These are phyloP conservation scores for Brachyopa scutellaris DNA, from an alignment of 2,888 invertebrate species.

Conservation along the genomic window DNA sequence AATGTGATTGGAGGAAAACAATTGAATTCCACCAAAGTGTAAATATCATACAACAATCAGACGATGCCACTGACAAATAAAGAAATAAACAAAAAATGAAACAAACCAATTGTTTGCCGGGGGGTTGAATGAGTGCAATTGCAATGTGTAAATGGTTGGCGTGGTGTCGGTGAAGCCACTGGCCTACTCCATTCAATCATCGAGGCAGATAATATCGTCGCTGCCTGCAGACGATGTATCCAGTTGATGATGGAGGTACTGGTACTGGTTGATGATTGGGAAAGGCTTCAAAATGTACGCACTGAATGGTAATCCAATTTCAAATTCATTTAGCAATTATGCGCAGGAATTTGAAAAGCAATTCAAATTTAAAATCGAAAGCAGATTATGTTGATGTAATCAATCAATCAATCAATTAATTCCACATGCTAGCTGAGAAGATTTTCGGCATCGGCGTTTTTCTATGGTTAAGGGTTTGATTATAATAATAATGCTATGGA, in stretches of 20 bases:
- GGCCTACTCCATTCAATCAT: slow-evolving; percentile 62
- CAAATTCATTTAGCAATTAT: slow-evolving; percentile 66
- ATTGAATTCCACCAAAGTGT: slow-evolving; percentile 61
- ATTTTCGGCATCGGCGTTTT: too few relatives aligned
- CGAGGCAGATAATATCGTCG: slow-evolving; percentile 60
- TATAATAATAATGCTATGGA: too few relatives aligned
- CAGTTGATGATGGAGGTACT: too few relatives aligned
- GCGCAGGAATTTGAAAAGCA: slow-evolving; percentile 57
- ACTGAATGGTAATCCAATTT: slow-evolving; percentile 67
- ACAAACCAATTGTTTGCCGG: background rate
- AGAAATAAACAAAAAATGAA: slow-evolving; percentile 11
- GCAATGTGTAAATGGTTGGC: slow-evolving; percentile 11
- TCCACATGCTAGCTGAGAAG: slow-evolving; percentile 1
- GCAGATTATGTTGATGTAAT: slow-evolving; percentile 56
- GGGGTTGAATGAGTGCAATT: background rate
- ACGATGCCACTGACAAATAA: slow-evolving; percentile 46
- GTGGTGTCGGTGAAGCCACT: slow-evolving; percentile 39
- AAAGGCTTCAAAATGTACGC: slow-evolving; percentile 44
- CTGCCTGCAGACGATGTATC: slow-evolving; percentile 7
- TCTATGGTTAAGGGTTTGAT: too few relatives aligned
- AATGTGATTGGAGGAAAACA: slow-evolving; percentile 67
- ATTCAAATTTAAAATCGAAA: slow-evolving; percentile 61
- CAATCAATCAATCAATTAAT: slow-evolving; percentile 59
- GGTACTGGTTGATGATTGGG: slow-evolving; percentile 20
- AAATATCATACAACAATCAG: slow-evolving; percentile 63